Conservation (phyloP, 1,140 invertebrate species). For the Potamilus streckersoni region DNA sequence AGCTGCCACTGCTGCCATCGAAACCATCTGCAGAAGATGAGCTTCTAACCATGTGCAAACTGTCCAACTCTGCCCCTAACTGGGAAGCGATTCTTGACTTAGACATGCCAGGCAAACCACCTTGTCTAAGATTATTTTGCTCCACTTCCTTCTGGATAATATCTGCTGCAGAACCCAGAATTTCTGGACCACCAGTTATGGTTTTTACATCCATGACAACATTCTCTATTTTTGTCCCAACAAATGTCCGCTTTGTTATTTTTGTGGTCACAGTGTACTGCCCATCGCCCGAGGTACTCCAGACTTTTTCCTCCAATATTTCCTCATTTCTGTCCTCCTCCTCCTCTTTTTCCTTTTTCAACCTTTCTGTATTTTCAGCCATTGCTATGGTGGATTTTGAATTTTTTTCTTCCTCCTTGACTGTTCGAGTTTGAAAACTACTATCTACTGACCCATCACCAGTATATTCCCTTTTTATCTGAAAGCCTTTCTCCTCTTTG, state of each 20-base stretch:
- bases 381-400: no score
- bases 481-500: constrained; percentile 23
- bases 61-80: constrained; percentile 3
- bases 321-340: constrained; percentile 26
- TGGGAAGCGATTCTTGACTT: background rate
- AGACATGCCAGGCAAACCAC: background rate
- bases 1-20: no score
- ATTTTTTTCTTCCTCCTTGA: no score
- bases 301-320: constrained; percentile 40
- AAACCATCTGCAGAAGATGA: background rate
- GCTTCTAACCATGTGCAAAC: background rate
- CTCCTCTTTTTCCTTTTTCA: constrained; percentile 1
- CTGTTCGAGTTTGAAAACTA: no score
- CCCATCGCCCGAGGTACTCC: constrained; percentile 30
- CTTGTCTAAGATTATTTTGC: constrained; percentile 9
- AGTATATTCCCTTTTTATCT: constrained; percentile 25
- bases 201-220: constrained; percentile 27
- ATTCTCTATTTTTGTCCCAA: constrained; percentile 6
- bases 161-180: constrained; percentile 23
- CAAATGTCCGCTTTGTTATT: constrained; percentile 23
- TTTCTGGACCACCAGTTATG: constrained; percentile 32
- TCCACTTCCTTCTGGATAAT: constrained; percentile 30
- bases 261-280: constrained; percentile 42
- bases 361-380: no score
- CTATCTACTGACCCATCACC: background rate